Base-by-base conservation (phyloP, 2,797 vertebrate species). In the Myotis pilosus region DNA sequence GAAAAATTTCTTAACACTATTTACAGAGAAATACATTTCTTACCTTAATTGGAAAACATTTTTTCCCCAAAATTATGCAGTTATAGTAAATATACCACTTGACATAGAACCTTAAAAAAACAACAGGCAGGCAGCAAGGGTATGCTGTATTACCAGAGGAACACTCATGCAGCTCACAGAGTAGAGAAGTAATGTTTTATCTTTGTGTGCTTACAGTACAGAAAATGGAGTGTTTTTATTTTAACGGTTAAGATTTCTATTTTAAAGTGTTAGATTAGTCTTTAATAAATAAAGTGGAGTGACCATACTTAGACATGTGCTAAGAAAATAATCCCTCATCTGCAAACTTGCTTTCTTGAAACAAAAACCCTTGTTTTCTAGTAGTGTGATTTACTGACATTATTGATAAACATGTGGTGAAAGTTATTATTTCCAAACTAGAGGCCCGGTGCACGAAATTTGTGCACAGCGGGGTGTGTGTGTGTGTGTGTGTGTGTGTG, bases 1-100 rank as follows among this genome's bases (percentile, higher is more conserved):
- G 53, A 89, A 78, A 83, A 47, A 19, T 51, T 86, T 69, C 55
- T 91, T 22, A 78, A 75, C 22, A 51, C 11, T 87, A 55, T 68
- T 51, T 82, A 10, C 51, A 71, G 91, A 94, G 60, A 95, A 96
- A 94, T 44, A 76, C 19, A 92, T 41, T 28, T 92, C 20, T 41
- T 85, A 53, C 49, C 1, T 75, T n/a, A 90, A 74, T 17, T 33
- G 41, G 41, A 87, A 88, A 80, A 84, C 19, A 28, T 38, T 83
- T 51, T 44, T 25, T 5, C 13, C 12, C 23, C n/a, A 9, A 87
- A 96, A 84, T 78, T 74, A 51, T 57, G 55, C 5, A 74, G 68
- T 91, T 84, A 95, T 3, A 66, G 23, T 69, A 95, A 89, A 81
- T 44, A 64, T 11, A 60, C 28, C 78, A 88, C 75, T 71, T 94